phyloP scores from a whole-genome alignment of 2,113 vertebrate species.

The Hemiscyllium ocellatum region DNA sequence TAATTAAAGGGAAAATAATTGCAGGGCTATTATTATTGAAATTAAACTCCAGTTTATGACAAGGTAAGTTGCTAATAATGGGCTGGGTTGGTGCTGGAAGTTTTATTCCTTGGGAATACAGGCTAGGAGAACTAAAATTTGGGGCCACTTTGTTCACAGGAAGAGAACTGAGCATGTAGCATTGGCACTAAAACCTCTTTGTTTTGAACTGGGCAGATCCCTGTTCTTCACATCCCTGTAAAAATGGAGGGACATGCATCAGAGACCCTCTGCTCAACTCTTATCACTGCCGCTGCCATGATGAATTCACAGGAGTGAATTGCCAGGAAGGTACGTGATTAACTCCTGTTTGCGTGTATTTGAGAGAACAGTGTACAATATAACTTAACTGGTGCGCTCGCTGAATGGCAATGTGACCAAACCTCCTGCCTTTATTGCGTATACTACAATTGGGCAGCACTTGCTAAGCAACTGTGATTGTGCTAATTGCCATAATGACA shows the following conservation, averaged over 20 bases:
- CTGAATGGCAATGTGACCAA: background rate
- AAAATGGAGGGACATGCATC: slow-evolving; percentile 12
- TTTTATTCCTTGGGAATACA: background rate
- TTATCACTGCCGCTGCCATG: background rate
- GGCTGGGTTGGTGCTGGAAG: too few species aligned
- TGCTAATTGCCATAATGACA: too few species aligned
- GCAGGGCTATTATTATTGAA: background rate
- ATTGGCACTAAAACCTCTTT: background rate
- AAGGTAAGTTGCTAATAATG: background rate
- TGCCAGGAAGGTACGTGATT: background rate
- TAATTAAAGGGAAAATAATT: background rate
- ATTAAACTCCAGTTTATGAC: background rate
- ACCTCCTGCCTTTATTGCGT: background rate
- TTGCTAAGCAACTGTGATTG: too few species aligned
- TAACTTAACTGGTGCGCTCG: background rate
- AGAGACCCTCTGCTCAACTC: background rate
- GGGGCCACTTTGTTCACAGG: too few species aligned
- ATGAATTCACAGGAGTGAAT: background rate
- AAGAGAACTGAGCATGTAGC: background rate
- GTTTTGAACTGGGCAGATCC: slow-evolving; percentile 1
- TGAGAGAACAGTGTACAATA: background rate
- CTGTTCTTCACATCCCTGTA: background rate
- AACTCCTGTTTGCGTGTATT: background rate
- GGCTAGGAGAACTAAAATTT: background rate
- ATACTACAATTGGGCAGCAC: too few species aligned